Evolutionary conservation across 2,797 vertebrate genomes (phyloP).

Genomic region (Parotocinclus haroldoi): DNA sequence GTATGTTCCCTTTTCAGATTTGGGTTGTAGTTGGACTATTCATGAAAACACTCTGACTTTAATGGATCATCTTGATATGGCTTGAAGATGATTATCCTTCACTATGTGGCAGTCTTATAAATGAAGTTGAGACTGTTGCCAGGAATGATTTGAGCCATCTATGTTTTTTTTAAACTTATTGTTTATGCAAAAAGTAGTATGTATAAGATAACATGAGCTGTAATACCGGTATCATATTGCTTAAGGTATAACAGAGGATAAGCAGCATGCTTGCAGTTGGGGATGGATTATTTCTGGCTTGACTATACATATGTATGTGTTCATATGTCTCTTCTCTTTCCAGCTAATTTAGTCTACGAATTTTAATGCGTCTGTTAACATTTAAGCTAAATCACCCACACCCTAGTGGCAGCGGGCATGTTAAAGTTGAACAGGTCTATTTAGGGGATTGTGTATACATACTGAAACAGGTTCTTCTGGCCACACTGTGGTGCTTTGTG

Average conservation of each 20-base stretch:
- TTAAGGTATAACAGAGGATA: conserved; percentile 19
- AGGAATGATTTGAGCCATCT: too few relatives aligned
- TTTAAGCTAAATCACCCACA: conserved; percentile 72
- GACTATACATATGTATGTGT: conserved; percentile 28
- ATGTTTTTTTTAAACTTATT: too few relatives aligned
- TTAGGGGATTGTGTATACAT: conserved; percentile 40
- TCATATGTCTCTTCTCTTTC: conserved; percentile 67
- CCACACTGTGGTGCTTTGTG: conserved; percentile 51
- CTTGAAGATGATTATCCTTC: too few relatives aligned
- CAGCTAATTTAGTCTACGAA: conserved; percentile 69
- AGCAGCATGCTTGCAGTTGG: conserved; percentile 15
- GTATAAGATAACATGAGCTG: too few relatives aligned
- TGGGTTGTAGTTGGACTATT: too few relatives aligned
- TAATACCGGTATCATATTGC: not conserved
- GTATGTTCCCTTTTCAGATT: too few relatives aligned
- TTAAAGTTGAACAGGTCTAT: conserved; percentile 55
- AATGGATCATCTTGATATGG: too few relatives aligned
- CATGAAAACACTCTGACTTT: too few relatives aligned
- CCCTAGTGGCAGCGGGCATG: conserved; percentile 56
- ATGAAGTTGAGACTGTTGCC: too few relatives aligned
- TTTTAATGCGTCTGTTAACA: conserved; percentile 68
- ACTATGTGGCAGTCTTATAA: too few relatives aligned
- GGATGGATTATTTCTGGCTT: conserved; percentile 22
- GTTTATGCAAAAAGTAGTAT: too few relatives aligned
- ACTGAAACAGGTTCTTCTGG: conserved; percentile 30